phyloP scores from a whole-genome alignment of 2,888 invertebrate genomes.

The Nudaria mundana region DNA sequence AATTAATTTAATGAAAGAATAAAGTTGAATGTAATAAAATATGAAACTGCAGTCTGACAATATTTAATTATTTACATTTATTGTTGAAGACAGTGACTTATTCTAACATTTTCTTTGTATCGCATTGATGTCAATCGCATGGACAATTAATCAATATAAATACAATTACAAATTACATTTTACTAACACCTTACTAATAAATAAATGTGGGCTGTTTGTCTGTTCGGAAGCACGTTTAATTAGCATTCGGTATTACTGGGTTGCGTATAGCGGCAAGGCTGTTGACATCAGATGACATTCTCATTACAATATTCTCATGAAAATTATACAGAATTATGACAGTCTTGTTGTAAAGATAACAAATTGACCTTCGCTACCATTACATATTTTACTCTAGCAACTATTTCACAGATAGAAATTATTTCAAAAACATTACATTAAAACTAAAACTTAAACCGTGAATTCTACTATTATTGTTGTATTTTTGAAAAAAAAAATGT shows the following conservation, averaged over 20 bases:
- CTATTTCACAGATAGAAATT: too few species aligned
- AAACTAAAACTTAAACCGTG: too few species aligned
- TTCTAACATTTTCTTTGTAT: slow-evolving; percentile 26
- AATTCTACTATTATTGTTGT: too few species aligned
- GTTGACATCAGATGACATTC: too few species aligned
- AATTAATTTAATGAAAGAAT: background rate
- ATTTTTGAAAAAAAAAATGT: too few species aligned
- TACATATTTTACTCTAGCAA: too few species aligned
- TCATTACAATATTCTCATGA: too few species aligned
- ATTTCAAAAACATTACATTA: too few species aligned
- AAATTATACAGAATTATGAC: too few species aligned
- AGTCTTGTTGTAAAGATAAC: too few species aligned
- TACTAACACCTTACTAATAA: slow-evolving; percentile 47
- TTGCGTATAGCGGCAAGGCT: slow-evolving; percentile 6
- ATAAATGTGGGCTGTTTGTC: slow-evolving; percentile 47
- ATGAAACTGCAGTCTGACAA: slow-evolving; percentile 39
- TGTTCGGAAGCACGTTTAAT: slow-evolving; percentile 15
- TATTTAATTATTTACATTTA: slow-evolving; percentile 71
- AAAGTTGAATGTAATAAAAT: slow-evolving; percentile 14
- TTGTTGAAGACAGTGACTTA: slow-evolving; percentile 34
- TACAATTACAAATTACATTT: slow-evolving; percentile 35
- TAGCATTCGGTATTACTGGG: slow-evolving; percentile 21
- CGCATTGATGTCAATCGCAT: slow-evolving; percentile 19
- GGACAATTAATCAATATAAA: slow-evolving; percentile 38
- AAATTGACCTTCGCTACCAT: too few species aligned